phyloP scores from a whole-genome alignment of 2,113 vertebrate species.

The Elephantulus edwardii region DNA sequence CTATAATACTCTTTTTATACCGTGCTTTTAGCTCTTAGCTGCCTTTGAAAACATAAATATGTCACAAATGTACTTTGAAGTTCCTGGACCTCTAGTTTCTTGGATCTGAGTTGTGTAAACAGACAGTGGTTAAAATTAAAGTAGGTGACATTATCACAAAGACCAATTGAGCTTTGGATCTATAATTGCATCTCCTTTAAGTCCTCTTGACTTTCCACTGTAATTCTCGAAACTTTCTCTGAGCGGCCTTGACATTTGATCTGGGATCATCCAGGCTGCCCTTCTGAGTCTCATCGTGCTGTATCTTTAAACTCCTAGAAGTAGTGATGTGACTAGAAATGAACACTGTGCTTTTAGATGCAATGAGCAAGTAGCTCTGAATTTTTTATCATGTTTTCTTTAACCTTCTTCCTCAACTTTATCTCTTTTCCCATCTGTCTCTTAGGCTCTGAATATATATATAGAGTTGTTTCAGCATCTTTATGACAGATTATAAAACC shows the following conservation, averaged over 20 bases:
- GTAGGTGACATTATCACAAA: slow-evolving; percentile 58
- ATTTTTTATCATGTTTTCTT: slow-evolving; percentile 71
- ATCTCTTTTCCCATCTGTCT: slow-evolving; percentile 32
- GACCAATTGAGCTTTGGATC: slow-evolving; percentile 62
- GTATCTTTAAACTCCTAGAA: slow-evolving; percentile 28
- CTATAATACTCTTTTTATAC: neutral
- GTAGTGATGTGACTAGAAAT: slow-evolving; percentile 43
- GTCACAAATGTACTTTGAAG: slow-evolving; percentile 66
- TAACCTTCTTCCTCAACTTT: slow-evolving; percentile 39
- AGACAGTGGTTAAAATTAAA: slow-evolving; percentile 74
- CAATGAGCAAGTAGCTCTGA: slow-evolving; percentile 42
- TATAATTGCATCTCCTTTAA: slow-evolving; percentile 76
- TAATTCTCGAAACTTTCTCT: slow-evolving; percentile 65
- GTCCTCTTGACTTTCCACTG: slow-evolving; percentile 75
- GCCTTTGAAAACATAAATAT: slow-evolving; percentile 14
- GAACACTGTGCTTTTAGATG: slow-evolving; percentile 34
- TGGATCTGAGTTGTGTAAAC: slow-evolving; percentile 61
- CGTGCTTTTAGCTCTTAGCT: neutral
- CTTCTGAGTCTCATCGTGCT: neutral
- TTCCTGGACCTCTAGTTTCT: slow-evolving; percentile 52
- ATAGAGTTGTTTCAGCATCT: neutral
- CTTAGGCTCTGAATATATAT: neutral
- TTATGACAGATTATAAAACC: slow-evolving; percentile 16
- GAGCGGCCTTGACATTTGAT: slow-evolving; percentile 68
- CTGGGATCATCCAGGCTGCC: slow-evolving; percentile 27